These are phyloP conservation scores for Galemys pyrenaicus DNA, from an alignment of 2,113 vertebrate species.

Conservation along the genomic window DNA sequence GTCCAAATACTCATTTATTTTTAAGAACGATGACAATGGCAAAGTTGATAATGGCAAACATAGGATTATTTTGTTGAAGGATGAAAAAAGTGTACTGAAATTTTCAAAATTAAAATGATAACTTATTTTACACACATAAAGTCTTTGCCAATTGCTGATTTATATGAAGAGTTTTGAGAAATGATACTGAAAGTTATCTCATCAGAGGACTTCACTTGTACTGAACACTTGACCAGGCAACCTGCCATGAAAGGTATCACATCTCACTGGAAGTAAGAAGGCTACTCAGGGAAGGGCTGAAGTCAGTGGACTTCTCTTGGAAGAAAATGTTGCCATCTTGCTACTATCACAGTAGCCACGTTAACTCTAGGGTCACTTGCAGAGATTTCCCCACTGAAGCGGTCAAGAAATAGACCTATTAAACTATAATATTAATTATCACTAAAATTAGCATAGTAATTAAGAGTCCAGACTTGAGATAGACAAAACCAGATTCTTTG, in stretches of 20 bases:
- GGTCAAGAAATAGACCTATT: background rate
- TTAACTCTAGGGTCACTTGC: background rate
- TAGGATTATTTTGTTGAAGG: background rate
- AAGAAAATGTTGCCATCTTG: background rate
- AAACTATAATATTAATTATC: background rate
- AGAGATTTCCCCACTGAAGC: background rate
- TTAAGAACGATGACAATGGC: background rate
- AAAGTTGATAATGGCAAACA: conserved; percentile 14
- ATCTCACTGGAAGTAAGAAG: background rate
- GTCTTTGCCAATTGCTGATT: background rate
- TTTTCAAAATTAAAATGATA: background rate
- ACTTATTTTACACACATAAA: background rate
- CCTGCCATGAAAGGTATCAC: background rate
- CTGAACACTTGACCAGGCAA: background rate
- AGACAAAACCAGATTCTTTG: background rate
- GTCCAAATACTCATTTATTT: background rate
- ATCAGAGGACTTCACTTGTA: background rate
- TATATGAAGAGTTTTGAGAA: background rate
- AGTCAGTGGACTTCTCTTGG: background rate
- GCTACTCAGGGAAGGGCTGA: accelerated
- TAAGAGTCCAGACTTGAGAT: background rate
- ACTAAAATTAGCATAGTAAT: background rate
- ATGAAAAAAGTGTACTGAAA: background rate
- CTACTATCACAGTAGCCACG: too few species aligned
- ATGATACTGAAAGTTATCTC: background rate